phyloP scores from a whole-genome alignment of 2,113 vertebrate genomes.

The Helogale parvula region DNA sequence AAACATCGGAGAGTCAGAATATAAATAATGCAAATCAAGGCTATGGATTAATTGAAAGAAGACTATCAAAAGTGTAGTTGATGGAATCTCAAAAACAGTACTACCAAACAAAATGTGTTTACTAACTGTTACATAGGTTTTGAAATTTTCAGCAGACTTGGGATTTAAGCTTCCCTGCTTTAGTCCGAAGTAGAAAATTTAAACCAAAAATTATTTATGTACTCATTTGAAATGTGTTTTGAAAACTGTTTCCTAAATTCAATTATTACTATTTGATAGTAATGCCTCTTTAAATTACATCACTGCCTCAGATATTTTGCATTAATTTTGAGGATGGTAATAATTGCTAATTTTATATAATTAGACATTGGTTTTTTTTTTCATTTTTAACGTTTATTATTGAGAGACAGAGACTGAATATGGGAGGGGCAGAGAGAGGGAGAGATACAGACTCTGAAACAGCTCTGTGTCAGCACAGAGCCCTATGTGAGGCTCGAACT shows the following conservation, averaged over 20 bases:
- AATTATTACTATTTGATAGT: conserved; percentile 10
- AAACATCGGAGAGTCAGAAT: conserved; percentile 11
- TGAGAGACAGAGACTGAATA: no score
- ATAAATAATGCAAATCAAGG: background rate
- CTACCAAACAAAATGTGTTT: conserved; percentile 4
- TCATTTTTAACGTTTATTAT: no score
- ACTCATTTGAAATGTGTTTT: background rate
- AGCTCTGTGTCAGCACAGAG: no score
- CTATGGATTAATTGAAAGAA: conserved; percentile 13
- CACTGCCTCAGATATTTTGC: conserved; percentile 14
- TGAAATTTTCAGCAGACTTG: conserved; percentile 22
- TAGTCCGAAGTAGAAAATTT: conserved; percentile 16
- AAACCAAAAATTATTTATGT: background rate
- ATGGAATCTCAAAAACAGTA: conserved; percentile 30
- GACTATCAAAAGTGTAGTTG: background rate
- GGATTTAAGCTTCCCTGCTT: background rate
- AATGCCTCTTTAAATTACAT: conserved; percentile 11
- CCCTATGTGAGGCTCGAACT: no score
- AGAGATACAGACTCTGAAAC: no score
- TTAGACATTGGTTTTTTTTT: background rate
- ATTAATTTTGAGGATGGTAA: conserved; percentile 30
- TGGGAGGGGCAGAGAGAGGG: no score
- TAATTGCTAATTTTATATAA: conserved; percentile 16
- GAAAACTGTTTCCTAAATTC: conserved; percentile 1
- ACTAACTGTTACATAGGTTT: background rate